Evolutionary conservation across 1,140 invertebrate genomes (phyloP), one percentile per base, ranked within the genome.

Genomic region (Nixonia krombeini): DNA sequence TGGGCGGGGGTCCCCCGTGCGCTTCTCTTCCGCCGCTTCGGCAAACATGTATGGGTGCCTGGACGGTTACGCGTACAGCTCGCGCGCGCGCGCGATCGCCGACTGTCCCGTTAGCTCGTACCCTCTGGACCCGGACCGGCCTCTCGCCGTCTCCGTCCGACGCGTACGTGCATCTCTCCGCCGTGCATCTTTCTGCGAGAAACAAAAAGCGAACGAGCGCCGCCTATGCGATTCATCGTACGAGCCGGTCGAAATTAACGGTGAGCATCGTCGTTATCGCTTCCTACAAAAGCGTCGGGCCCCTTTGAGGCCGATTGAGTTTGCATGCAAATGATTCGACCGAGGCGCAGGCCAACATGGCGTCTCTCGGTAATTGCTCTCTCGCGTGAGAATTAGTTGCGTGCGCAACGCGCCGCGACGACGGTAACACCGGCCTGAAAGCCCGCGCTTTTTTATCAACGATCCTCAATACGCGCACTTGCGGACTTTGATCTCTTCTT

Each of bases 61-160:
- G 5, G 44, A 44, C 26, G 38, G 23, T 33, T 55, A 56, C 28
- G 41, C 44, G 58, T 68, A 62, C 33, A 58, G 33, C 58, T n/a
- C n/a, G n/a, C n/a, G n/a, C n/a, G n/a, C n/a, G n/a, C n/a, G 41
- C 55, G 51, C 70, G 71, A 77, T 78, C 73, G 72, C 70, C 68
- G 74, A 56, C 26, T 47, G 72, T 79, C 73, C 78, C 78, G 78
- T 80, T 80, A 80, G 57, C 72, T 79, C 76, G 74, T 78, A 79
- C 73, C 74, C 77, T 79, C 75, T 65, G 68, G 66, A 70, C 70
- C 25, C 10, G 52, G 23, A 12, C 40, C 15, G 37, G 12, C 40
- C 23, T 46, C 40, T 49, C 33, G 18, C 17, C 12, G 18, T 42
- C 35, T 21, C 31, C 21, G 21, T 38, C 21, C 16, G 12, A n/a